Evolutionary conservation across 2,888 invertebrate species (phyloP).

Genomic region (Lepidochrysops patricia): DNA sequence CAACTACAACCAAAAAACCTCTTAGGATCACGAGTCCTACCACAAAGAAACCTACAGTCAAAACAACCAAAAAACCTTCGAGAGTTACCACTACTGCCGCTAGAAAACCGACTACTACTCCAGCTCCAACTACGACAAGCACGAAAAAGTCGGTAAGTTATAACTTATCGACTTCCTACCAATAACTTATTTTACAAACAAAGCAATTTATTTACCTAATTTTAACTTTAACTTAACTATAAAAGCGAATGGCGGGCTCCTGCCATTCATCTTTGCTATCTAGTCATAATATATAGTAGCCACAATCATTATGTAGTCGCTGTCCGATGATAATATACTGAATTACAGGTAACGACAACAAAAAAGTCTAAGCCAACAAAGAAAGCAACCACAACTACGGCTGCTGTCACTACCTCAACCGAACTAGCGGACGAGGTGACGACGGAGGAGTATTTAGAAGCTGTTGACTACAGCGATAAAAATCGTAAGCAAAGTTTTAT

Average conservation of each 20-base stretch:
- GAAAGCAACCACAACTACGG: constrained; percentile 52
- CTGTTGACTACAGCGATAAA: constrained; percentile 51
- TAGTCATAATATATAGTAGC: too few relatives aligned
- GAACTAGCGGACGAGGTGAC: constrained; percentile 52
- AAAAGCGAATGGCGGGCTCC: too few relatives aligned
- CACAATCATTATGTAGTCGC: too few relatives aligned
- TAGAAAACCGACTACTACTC: constrained; percentile 30
- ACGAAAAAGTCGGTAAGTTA: constrained; percentile 58
- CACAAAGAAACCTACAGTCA: constrained; percentile 46
- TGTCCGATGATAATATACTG: constrained; percentile 32
- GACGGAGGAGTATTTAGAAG: constrained; percentile 52
- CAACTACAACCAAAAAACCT: constrained; percentile 62
- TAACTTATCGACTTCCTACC: too few relatives aligned
- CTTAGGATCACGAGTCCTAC: constrained; percentile 50
- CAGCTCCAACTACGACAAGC: constrained; percentile 30
- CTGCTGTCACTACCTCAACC: constrained; percentile 44
- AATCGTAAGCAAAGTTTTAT: constrained; percentile 60
- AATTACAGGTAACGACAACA: constrained; percentile 55
- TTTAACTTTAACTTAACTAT: too few relatives aligned
- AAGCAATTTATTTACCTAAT: too few relatives aligned
- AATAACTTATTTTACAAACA: constrained; percentile 15
- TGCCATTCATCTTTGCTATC: too few relatives aligned
- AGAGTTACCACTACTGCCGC: constrained; percentile 29
- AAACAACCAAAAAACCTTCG: constrained; percentile 59
- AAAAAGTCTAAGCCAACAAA: constrained; percentile 50